Conservation (phyloP, 2,797 vertebrate species). For the Falco concolor region DNA sequence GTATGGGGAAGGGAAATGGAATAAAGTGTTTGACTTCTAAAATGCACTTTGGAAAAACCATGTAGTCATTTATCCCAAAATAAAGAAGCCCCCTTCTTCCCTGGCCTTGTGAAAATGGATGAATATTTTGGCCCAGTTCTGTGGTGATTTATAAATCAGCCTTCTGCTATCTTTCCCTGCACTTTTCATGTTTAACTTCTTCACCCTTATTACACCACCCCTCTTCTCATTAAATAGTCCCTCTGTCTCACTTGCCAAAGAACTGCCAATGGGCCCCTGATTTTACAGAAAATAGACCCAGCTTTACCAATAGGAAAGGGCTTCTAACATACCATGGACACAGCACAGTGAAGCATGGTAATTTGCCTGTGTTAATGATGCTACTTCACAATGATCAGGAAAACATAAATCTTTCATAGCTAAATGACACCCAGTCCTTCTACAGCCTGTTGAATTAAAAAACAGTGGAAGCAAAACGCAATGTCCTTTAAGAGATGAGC, state of each 20-base stretch:
- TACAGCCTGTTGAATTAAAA: conserved; percentile 48
- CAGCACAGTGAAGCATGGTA: conserved; percentile 80
- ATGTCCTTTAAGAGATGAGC: neutral
- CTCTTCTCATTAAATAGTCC: conserved; percentile 79
- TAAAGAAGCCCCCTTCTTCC: neutral
- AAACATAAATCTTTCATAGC: conserved; percentile 82
- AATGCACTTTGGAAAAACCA: neutral
- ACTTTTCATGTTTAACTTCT: conserved; percentile 52
- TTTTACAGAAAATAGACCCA: conserved; percentile 82
- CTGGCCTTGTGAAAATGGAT: neutral
- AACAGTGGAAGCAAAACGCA: neutral
- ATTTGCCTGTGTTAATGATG: conserved; percentile 85
- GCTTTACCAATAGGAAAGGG: conserved; percentile 79
- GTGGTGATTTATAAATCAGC: conserved; percentile 27
- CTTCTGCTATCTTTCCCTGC: conserved; percentile 36
- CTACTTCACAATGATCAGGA: conserved; percentile 76
- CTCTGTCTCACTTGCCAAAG: conserved; percentile 84
- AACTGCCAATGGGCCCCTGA: conserved; percentile 79
- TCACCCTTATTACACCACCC: conserved; percentile 72
- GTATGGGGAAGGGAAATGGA: neutral
- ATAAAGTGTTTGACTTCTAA: neutral
- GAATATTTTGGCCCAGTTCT: neutral
- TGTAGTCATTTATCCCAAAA: neutral
- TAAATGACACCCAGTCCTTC: conserved; percentile 49
- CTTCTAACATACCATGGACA: conserved; percentile 83